phyloP scores from a whole-genome alignment of 2,888 invertebrate genomes.

The Rhamphomyia laevipes region DNA sequence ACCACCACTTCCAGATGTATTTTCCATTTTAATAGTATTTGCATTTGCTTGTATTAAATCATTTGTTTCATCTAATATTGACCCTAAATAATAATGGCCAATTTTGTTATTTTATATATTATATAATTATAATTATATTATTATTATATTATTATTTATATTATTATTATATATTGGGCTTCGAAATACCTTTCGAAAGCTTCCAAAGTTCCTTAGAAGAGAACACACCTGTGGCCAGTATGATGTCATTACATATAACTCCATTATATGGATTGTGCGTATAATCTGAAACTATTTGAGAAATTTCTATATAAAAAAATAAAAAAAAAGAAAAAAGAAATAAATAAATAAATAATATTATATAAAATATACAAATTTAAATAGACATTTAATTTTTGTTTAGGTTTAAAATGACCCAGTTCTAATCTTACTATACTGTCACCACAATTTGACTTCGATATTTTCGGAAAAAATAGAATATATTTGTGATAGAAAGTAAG shows the following conservation, averaged over 20 bases:
- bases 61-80: slow-evolving; percentile 83
- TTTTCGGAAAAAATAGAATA: too few species aligned
- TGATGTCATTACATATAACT: slow-evolving; percentile 97
- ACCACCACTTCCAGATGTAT: slow-evolving; percentile 36
- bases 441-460: too few species aligned
- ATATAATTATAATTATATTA: neutral
- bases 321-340: neutral
- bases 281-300: slow-evolving; percentile 48
- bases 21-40: slow-evolving; percentile 71
- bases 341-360: too few species aligned
- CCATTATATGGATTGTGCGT: slow-evolving; percentile 96
- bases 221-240: slow-evolving; percentile 99
- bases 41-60: slow-evolving; percentile 47
- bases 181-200: slow-evolving; percentile 76
- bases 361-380: too few species aligned
- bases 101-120: neutral
- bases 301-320: neutral
- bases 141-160: neutral
- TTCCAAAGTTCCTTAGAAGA: slow-evolving; percentile 98
- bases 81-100: slow-evolving; percentile 48
- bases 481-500: too few species aligned
- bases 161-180: neutral
- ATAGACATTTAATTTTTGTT: too few species aligned
- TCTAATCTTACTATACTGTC: too few species aligned
- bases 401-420: too few species aligned